A percentile compares a stretch with the other conserved stretches of the same genome.
Evolutionary conservation across 2,797 vertebrate species (phyloP).

Genomic region (Sebastes variabilis): DNA sequence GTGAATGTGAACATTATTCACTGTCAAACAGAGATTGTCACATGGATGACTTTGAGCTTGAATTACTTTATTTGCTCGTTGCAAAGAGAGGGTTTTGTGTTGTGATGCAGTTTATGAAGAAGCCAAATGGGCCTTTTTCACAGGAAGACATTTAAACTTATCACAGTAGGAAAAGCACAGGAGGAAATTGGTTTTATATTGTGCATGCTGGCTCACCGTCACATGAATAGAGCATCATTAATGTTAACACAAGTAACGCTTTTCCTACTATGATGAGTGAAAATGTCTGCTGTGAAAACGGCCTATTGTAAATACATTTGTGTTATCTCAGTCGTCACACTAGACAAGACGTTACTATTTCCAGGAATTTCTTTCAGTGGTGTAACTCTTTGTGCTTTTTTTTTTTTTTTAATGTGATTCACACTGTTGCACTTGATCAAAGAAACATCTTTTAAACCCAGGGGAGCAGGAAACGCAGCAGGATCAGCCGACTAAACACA

Average conservation of each 20-base stretch:
- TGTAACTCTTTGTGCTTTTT: not conserved
- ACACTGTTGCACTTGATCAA: constrained; percentile 28
- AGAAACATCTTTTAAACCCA: constrained; percentile 14
- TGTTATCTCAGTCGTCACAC: not conserved
- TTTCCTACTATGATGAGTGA: not conserved
- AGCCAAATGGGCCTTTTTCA: not conserved
- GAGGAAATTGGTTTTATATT: not conserved
- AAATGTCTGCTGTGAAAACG: constrained; percentile 23
- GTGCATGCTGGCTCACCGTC: not conserved
- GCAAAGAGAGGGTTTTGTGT: not conserved
- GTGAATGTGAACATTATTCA: constrained; percentile 54
- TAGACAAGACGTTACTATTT: constrained; percentile 21
- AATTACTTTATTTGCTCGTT: constrained; percentile 11
- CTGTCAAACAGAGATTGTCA: constrained; percentile 49
- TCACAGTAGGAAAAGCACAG: not conserved
- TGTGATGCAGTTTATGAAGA: not conserved
- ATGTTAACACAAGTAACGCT: not conserved
- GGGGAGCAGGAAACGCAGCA: not conserved
- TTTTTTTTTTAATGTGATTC: not conserved
- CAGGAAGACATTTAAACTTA: not conserved
- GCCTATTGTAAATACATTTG: constrained; percentile 4
- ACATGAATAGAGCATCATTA: not conserved
- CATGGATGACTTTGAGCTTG: constrained; percentile 33
- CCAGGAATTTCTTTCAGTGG: not conserved
- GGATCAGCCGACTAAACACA: constrained; percentile 4